phyloP scores from a whole-genome alignment of 2,888 invertebrate genomes.

The Cataglyphis livida region DNA sequence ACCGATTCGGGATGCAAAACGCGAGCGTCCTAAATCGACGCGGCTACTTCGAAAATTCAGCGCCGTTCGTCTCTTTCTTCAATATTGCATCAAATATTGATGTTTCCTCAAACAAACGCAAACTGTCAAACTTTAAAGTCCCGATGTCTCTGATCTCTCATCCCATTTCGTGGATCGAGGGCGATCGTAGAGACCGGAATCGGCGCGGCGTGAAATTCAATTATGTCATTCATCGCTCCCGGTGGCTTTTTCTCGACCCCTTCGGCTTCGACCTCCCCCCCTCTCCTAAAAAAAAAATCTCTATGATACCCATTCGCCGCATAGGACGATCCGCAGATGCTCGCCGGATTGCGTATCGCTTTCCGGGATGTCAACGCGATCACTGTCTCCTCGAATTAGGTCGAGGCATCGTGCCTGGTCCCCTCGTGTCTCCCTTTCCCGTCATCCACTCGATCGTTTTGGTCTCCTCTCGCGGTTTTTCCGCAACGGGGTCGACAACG shows the following conservation, averaged over 20 bases:
- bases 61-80: background rate
- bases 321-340: conserved; percentile 82
- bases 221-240: conserved; percentile 81
- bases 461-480: conserved; percentile 54
- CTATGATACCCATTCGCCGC: conserved; percentile 64
- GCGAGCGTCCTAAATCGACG: conserved; percentile 25
- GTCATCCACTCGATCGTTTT: conserved; percentile 33
- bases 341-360: conserved; percentile 69
- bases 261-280: conserved; percentile 26
- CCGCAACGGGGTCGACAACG: conserved; percentile 42
- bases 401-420: conserved; percentile 35
- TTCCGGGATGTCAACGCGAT: conserved; percentile 79
- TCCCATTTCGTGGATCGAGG: conserved; percentile 7
- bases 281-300: conserved; percentile 42
- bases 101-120: background rate
- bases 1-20: conserved; percentile 25
- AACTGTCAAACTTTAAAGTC: background rate
- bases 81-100: background rate
- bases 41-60: conserved; percentile 1
- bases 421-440: conserved; percentile 46
- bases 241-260: conserved; percentile 58
- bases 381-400: conserved; percentile 80
- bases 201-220: conserved; percentile 83
- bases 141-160: background rate
- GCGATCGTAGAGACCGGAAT: conserved; percentile 48